Conservation (phyloP, 2,113 vertebrate genomes). For the Pantherophis guttatus region DNA sequence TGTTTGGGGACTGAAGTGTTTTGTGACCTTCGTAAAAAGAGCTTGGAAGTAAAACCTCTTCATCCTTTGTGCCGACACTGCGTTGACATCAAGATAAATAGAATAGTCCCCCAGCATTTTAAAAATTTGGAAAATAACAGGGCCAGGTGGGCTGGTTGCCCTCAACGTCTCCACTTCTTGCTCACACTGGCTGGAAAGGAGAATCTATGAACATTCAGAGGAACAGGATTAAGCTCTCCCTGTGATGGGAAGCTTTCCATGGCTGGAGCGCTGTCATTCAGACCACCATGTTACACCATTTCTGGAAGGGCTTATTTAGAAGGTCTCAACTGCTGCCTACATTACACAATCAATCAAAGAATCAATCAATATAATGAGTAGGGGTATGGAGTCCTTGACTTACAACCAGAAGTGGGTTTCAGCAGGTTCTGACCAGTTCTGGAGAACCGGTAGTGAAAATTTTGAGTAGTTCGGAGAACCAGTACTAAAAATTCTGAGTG, state of each 20-base stretch:
- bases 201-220: background rate
- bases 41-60: background rate
- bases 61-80: background rate
- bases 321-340: background rate
- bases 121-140: background rate
- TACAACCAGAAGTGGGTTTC: background rate
- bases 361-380: background rate
- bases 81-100: background rate
- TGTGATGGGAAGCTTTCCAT: background rate
- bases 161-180: background rate
- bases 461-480: too few relatives aligned
- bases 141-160: background rate
- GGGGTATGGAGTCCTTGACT: background rate
- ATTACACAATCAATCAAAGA: background rate
- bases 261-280: background rate
- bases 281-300: background rate
- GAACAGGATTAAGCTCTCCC: background rate
- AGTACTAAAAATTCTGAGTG: too few relatives aligned
- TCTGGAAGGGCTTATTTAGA: background rate
- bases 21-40: background rate
- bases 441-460: too few relatives aligned
- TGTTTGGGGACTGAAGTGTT: background rate
- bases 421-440: too few relatives aligned
- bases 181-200: background rate
- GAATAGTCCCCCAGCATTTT: background rate